Evolutionary conservation across 2,888 invertebrate genomes (phyloP), one percentile per base, ranked within the genome.

Genomic region (Platerodrilus igneus): DNA sequence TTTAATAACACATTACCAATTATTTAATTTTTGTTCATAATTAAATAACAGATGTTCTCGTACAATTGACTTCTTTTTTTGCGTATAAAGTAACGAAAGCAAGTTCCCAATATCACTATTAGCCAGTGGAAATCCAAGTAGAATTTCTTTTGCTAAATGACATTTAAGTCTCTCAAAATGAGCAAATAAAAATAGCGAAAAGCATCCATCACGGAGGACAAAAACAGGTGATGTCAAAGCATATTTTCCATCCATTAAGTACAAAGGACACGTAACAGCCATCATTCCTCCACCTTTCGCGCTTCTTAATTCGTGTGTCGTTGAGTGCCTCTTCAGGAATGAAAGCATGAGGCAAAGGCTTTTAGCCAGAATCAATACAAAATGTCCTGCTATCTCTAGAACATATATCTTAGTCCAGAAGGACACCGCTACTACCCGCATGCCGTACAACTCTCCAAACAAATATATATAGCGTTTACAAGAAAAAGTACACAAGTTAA

Each of bases 351-450:
- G 50, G 45, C 53, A 53, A 56, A 56, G 55, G 65, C 66, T 65
- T 66, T 67, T 65, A 63, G 62, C 60, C 55, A 55, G 62, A 65
- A 65, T 65, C 65, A 62, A 66, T 64, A 64, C 60, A 60, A 63
- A 59, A 61, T 59, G 53, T 53, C 59, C 59, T 57, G 54, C 57
- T 62, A 63, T 64, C 63, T 60, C 56, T 46, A 45, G 57, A 53
- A 61, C 63, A 63, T 65, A 62, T 63, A 64, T 65, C 64, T 65
- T 61, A 54, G 56, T 57, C 51, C 51, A 56, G 58, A 58, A 62
- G 61, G 62, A 58, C 61, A 59, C 56, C 56, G 56, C 61, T 59
- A 62, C 62, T 62, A 62, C 60, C 59, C 62, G 56, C 54, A 57
- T 58, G 56, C 59, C 60, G 48, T 48, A 34, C 34, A 43, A 43